Conservation (phyloP, 2,888 invertebrate species). For the Meteorus cinctellus region DNA sequence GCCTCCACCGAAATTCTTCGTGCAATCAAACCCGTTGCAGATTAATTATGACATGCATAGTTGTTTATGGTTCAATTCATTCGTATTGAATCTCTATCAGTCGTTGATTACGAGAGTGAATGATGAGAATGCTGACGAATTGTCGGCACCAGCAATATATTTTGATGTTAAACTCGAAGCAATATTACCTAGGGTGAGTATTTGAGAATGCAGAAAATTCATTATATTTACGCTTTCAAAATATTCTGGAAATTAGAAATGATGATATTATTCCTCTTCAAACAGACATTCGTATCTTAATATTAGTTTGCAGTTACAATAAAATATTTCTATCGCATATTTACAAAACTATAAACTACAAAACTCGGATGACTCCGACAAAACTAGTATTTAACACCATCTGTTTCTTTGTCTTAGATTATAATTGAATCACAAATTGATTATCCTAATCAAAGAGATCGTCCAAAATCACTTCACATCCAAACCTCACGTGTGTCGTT, state of each 20-base stretch:
- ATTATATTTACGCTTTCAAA: too few species aligned
- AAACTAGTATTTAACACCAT: too few species aligned
- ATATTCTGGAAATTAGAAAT: too few species aligned
- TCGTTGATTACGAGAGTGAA: slow-evolving; percentile 77
- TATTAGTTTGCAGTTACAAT: too few species aligned
- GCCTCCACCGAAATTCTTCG: slow-evolving; percentile 93
- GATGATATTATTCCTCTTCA: too few species aligned
- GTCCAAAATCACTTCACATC: slow-evolving; percentile 90
- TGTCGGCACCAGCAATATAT: slow-evolving; percentile 76
- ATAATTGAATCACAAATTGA: slow-evolving; percentile 85
- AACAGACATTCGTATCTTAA: too few species aligned
- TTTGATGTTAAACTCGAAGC: slow-evolving; percentile 93
- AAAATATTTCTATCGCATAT: too few species aligned
- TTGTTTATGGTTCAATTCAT: slow-evolving; percentile 94
- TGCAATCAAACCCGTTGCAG: slow-evolving; percentile 92
- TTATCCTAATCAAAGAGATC: slow-evolving; percentile 86
- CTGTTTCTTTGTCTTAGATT: slow-evolving; percentile 75
- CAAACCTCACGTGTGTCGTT: slow-evolving; percentile 85
- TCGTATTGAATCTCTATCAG: slow-evolving; percentile 89
- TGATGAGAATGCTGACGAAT: slow-evolving; percentile 61
- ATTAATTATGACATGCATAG: slow-evolving; percentile 91
- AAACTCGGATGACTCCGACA: too few species aligned
- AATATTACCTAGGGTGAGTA: slow-evolving; percentile 90
- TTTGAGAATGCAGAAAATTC: not conserved
- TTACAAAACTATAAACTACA: too few species aligned